phyloP scores from a whole-genome alignment of 2,888 invertebrate genomes.

The Dicranocentrus wangi region DNA sequence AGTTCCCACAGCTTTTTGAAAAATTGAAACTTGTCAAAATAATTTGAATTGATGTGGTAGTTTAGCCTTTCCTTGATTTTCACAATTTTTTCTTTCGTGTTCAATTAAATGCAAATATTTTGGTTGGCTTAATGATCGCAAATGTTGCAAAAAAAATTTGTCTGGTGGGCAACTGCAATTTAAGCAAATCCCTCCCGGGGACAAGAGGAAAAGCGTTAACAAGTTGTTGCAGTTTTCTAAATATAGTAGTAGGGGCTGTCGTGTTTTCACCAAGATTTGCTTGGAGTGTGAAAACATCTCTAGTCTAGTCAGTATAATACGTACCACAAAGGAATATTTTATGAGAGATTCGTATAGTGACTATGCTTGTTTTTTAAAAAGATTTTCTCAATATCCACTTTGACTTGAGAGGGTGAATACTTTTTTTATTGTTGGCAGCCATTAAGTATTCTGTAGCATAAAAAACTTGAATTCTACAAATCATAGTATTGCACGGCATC shows the following conservation, averaged over 20 bases:
- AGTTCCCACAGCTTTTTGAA: conserved; percentile 24
- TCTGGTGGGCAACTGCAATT: background rate
- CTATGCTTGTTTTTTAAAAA: no score
- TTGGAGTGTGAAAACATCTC: no score
- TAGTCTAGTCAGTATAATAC: no score
- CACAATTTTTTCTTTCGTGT: background rate
- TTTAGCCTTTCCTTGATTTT: conserved; percentile 21
- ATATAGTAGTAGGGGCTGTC: no score
- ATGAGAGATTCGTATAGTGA: no score
- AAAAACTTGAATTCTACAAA: conserved; percentile 22
- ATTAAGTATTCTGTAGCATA: background rate
- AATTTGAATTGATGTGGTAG: conserved; percentile 41
- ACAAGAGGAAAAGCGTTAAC: no score
- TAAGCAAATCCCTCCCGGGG: background rate
- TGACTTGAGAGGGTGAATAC: no score
- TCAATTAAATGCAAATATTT: background rate
- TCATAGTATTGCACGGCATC: background rate
- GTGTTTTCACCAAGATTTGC: no score
- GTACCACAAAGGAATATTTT: no score
- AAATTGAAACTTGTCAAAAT: conserved; percentile 48
- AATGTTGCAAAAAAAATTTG: conserved; percentile 3
- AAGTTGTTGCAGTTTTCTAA: no score
- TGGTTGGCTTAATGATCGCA: background rate
- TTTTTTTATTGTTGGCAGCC: background rate
- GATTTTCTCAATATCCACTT: no score